These are phyloP conservation scores for Ylistrum balloti DNA, from an alignment of 1,140 invertebrate genomes.

Conservation along the genomic window DNA sequence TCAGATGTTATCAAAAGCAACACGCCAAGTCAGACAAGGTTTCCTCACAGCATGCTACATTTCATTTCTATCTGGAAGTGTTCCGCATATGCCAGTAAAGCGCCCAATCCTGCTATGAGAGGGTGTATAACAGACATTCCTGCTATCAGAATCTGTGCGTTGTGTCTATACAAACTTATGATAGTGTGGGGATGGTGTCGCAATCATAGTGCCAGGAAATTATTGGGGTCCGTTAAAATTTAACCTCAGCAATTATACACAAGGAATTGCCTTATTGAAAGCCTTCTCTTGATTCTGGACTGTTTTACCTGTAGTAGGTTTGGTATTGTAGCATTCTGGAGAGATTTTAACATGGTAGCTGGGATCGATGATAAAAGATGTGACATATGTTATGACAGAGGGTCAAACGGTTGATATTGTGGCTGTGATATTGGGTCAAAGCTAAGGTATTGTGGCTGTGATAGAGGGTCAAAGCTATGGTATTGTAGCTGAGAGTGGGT, in stretches of 20 bases:
- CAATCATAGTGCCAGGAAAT: not conserved
- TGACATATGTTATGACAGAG: too few species aligned
- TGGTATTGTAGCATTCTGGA: not conserved
- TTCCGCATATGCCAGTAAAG: not conserved
- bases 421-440: too few species aligned
- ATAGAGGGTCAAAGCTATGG: too few species aligned
- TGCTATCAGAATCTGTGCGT: not conserved
- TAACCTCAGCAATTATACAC: constrained; percentile 39
- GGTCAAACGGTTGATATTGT: too few species aligned
- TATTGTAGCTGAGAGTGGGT: too few species aligned
- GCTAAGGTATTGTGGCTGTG: too few species aligned
- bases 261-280: not conserved
- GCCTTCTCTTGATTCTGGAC: not conserved
- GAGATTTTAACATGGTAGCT: too few species aligned
- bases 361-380: too few species aligned
- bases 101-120: not conserved
- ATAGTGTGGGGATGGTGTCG: constrained; percentile 31
- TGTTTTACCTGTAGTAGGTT: not conserved
- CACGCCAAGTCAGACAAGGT: not conserved
- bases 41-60: constrained; percentile 20
- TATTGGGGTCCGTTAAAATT: constrained; percentile 34
- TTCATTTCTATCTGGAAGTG: constrained; percentile 20
- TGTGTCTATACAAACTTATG: constrained; percentile 29
- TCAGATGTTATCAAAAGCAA: constrained; percentile 39
- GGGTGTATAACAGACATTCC: not conserved